Evolutionary conservation across 2,888 invertebrate species (phyloP).

Genomic region (Pollenia griseotomentosa): DNA sequence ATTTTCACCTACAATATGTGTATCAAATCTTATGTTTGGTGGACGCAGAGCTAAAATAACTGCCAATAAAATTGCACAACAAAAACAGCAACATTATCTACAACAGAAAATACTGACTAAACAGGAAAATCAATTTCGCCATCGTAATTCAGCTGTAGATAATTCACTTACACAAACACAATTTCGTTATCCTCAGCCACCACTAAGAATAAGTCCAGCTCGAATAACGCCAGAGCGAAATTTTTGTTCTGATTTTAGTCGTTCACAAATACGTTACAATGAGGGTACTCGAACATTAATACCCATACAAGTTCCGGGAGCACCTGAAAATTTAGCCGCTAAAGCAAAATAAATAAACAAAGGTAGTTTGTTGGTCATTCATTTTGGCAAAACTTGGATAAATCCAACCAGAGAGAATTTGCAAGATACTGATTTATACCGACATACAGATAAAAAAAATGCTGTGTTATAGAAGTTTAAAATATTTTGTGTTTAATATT

Average conservation of each 20-base stretch:
- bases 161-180: constrained; percentile 57
- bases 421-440: constrained; percentile 17
- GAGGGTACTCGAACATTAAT: constrained; percentile 65
- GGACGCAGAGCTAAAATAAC: constrained; percentile 65
- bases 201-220: constrained; percentile 74
- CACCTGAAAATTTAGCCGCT: constrained; percentile 30
- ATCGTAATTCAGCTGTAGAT: constrained; percentile 70
- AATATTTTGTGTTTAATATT: constrained; percentile 55
- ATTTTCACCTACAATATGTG: constrained; percentile 93
- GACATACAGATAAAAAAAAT: constrained; percentile 45
- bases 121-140: constrained; percentile 74
- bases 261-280: constrained; percentile 61
- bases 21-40: constrained; percentile 90
- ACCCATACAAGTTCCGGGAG: constrained; percentile 63
- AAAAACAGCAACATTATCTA: constrained; percentile 73
- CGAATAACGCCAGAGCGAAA: constrained; percentile 53
- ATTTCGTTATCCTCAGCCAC: constrained; percentile 80
- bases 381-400: constrained; percentile 18
- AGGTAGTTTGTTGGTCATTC: constrained; percentile 56
- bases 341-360: constrained; percentile 53
- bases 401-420: constrained; percentile 23
- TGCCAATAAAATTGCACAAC: constrained; percentile 75
- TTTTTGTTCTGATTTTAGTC: constrained; percentile 50
- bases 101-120: constrained; percentile 74
- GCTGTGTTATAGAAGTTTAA: constrained; percentile 63